Base-by-base conservation (phyloP, 2,797 vertebrate genomes). In the Catostomus latipinnis region DNA sequence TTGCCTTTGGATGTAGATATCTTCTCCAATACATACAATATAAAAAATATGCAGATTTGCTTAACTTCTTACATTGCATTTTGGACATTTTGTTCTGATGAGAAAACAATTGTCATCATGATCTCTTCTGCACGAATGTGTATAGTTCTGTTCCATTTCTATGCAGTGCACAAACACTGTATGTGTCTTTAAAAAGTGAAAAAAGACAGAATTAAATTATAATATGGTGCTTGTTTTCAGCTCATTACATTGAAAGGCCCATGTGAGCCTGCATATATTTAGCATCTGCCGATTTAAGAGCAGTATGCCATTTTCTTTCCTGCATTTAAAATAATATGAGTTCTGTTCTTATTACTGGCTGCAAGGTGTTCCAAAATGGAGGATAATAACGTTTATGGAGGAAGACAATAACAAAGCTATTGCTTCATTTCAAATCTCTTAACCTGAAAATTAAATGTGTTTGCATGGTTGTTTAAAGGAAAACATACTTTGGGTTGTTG, bases 301-400 rank as follows among this genome's bases (percentile, higher is more conserved):
- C 68, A 63, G 74, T 53, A 45, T 45, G 58, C 45, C 13, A 50
- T 80, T 73, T 80, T 48, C 50, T 71, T 74, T 72, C 48, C 56
- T 54, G 57, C 48, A 66, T 46, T 61, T 65, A 68, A 34, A 83
- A 71, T 34, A 69, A 83, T 72, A 49, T 70, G 76, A 79, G 66
- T 79, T 62, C 80, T 22, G 54, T 74, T 80, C 58, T 77, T 63
- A 78, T 81, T 84, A 78, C 63, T 14, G 22, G 53, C 60, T 81
- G 48, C 68, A 81, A 69, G 69, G 72, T 81, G 74, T 78, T 81
- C 56, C 69, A 81, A 58, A 80, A 85, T 77, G 76, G 69, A 60
- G 80, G 75, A 80, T 83, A 84, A 86, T 84, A 84, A 86, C 74
- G 48, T 74, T 76, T 80, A 79, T 74, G 56, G 72, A 74, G 43